Percentiles rank a stretch among this genome's conserved stretches.
Conservation (phyloP, 1,140 invertebrate genomes). For the Drosophila oshimai region DNA sequence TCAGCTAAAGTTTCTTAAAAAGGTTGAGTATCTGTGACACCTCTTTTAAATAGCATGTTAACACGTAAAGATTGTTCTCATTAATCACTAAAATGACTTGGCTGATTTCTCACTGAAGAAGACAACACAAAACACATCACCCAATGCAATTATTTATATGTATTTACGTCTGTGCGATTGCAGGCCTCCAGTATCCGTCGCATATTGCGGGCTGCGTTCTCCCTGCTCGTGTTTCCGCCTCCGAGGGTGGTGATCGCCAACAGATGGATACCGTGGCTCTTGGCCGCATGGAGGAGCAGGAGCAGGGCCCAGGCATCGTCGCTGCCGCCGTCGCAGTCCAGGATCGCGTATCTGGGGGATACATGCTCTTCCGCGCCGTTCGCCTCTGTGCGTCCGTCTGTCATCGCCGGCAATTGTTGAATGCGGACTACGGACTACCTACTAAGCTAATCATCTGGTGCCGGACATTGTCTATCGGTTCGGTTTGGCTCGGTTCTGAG, state of each 20-base stretch:
- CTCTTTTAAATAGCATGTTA: too few relatives aligned
- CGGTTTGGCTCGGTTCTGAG: neutral
- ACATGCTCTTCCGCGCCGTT: neutral
- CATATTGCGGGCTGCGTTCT: conserved; percentile 86
- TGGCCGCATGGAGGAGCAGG: conserved; percentile 85
- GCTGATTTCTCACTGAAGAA: too few relatives aligned
- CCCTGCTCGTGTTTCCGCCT: conserved; percentile 85
- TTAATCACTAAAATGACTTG: too few relatives aligned
- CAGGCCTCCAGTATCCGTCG: conserved; percentile 84
- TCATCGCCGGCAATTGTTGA: conserved; percentile 26
- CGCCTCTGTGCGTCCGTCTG: conserved; percentile 21
- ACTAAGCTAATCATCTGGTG: conserved; percentile 2
- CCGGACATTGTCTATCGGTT: conserved; percentile 1
- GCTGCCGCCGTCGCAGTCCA: conserved; percentile 86
- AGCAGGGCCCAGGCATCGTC: conserved; percentile 87
- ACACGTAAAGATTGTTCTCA: too few relatives aligned
- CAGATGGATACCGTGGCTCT: conserved; percentile 83
- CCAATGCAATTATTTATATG: neutral
- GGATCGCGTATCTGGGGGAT: conserved; percentile 81
- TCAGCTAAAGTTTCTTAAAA: too few relatives aligned
- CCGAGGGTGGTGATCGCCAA: conserved; percentile 86
- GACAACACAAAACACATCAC: too few relatives aligned
- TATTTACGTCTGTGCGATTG: conserved; percentile 83
- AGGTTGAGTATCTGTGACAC: too few relatives aligned
- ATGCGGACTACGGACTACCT: conserved; percentile 1